Base-by-base conservation (phyloP, 2,113 vertebrate genomes). In the Esox niger region DNA sequence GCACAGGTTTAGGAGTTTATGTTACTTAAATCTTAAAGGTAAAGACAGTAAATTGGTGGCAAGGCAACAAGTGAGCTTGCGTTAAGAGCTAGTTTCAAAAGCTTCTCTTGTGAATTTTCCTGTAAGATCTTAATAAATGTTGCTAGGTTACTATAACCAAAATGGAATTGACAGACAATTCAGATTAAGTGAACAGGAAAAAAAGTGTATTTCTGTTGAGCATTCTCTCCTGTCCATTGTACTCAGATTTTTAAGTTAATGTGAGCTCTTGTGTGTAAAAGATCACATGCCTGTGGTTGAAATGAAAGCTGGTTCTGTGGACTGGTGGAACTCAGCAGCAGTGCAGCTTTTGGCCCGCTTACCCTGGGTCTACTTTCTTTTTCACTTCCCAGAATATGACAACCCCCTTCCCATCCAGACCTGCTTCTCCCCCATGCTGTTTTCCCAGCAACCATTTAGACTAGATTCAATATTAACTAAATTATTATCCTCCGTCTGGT, bases 311-410 rank as follows among this genome's bases (percentile, higher is more conserved):
- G 61, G 61, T 58, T 64, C 49, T 23, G 76, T 26, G 71, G 75
- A 73, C 81, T 68, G 68, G 75, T 52, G 2, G 8, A 52, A 15
- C 7, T 6, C n/a, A 46, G 64, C 75, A 63, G 69, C 27, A n/a
- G n/a, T n/a, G n/a, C n/a, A 73, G 75, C 75, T 71, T 52, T 68
- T 64, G 52, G 70, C 75, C 49, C 8, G 49, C 10, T 7, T 43
- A 15, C 21, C 29, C 77, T 74, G 60, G 61, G 15, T 60, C 73
- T 82, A 68, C 63, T 2, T 70, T 71, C 75, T 2, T 70, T 71
- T 74, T 64, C 54, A 76, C 56, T 88, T 88, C 79, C 81, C 79
- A 85, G 85, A 87, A 89, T 75, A 76, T 75, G 60, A 77, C 79
- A 69, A 74, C 80, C 70, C 73, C 82, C 15, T 62, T 79, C 79